phyloP scores from a whole-genome alignment of 2,113 vertebrate species.

The Carassius auratus region DNA sequence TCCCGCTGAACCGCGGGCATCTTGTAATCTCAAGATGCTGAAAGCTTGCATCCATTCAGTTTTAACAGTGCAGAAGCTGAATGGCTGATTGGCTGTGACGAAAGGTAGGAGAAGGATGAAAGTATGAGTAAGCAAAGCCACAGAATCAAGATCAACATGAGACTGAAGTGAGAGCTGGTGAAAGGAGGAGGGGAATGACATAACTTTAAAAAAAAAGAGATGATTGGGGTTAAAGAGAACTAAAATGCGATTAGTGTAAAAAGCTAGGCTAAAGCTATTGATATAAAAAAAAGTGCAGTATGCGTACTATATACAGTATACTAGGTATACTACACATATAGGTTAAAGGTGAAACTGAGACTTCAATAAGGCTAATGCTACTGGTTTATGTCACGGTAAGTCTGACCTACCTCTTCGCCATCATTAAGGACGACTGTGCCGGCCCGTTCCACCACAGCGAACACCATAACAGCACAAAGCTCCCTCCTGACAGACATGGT shows the following conservation, averaged over 20 bases:
- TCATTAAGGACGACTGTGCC: constrained; percentile 96
- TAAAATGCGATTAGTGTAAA: not conserved
- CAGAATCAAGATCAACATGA: not conserved
- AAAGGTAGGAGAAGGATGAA: not conserved
- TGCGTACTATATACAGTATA: not conserved
- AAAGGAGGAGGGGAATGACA: not conserved
- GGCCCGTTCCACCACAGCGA: constrained; percentile 96
- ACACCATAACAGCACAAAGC: constrained; percentile 98
- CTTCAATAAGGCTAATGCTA: not conserved
- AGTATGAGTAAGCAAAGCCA: not conserved
- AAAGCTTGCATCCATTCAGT: constrained; percentile 55
- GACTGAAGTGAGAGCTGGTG: not conserved
- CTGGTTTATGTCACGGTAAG: not conserved
- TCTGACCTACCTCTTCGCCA: constrained; percentile 89
- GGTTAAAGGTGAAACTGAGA: not conserved
- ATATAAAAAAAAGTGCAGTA: not conserved
- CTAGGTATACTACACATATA: not conserved
- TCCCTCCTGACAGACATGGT: constrained; percentile 98
- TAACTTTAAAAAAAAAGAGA: not conserved
- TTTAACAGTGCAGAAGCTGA: constrained; percentile 72
- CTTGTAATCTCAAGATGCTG: constrained; percentile 23
- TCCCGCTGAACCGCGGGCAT: constrained; percentile 54
- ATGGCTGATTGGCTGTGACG: not conserved
- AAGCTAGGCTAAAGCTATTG: too few relatives aligned
- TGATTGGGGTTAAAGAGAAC: not conserved